Percentiles rank a stretch among this genome's conserved stretches.
phyloP scores from a whole-genome alignment of 2,113 vertebrate genomes.

The Periophthalmus modestus region DNA sequence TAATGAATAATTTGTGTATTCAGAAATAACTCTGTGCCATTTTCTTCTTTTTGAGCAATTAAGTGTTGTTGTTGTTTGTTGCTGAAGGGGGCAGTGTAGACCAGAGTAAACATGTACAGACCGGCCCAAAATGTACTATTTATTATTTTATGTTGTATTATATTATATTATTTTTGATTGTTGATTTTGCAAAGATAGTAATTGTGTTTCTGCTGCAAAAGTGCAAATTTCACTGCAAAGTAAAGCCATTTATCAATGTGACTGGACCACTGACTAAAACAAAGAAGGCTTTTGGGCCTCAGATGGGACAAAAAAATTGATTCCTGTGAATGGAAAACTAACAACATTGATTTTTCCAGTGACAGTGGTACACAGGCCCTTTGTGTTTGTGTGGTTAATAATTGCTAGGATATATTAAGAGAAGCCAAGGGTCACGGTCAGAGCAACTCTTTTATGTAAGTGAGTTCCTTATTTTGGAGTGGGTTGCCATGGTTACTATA shows the following conservation, averaged over 20 bases:
- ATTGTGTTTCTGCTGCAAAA: background rate
- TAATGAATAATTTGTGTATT: background rate
- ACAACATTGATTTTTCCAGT: background rate
- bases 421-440: background rate
- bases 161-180: too few relatives aligned
- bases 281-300: background rate
- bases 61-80: background rate
- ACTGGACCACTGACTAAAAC: background rate
- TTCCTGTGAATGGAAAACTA: background rate
- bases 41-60: background rate
- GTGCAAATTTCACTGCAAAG: background rate
- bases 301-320: background rate
- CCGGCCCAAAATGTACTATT: background rate
- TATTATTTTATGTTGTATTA: too few relatives aligned
- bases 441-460: background rate
- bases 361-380: background rate
- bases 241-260: background rate
- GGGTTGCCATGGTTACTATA: background rate
- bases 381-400: background rate
- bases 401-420: background rate
- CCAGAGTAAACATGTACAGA: background rate
- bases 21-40: background rate
- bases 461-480: background rate
- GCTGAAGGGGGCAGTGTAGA: constrained; percentile 61
- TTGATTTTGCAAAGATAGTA: background rate